phyloP scores from a whole-genome alignment of 2,888 invertebrate genomes.

The Chrysina gloriosa region DNA sequence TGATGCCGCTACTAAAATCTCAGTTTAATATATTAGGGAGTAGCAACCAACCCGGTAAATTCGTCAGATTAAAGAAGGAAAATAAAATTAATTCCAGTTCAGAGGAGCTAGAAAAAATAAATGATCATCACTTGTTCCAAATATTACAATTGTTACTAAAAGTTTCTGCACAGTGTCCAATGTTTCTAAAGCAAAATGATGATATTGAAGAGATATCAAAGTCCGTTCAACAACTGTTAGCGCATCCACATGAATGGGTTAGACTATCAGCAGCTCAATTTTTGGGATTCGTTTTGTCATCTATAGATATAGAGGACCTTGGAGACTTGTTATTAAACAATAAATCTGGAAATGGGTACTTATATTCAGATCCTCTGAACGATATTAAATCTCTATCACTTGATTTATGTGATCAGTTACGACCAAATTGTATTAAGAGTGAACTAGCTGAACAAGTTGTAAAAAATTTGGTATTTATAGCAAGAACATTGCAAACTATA shows the following conservation, averaged over 20 bases:
- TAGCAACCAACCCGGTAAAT: constrained; percentile 44
- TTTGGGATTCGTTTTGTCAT: constrained; percentile 76
- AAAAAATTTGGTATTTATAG: constrained; percentile 77
- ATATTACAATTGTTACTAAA: constrained; percentile 77
- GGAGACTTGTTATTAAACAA: constrained; percentile 64
- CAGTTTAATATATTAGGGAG: constrained; percentile 57
- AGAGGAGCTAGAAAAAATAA: constrained; percentile 70
- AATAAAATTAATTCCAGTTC: constrained; percentile 51
- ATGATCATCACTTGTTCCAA: constrained; percentile 82
- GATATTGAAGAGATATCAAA: constrained; percentile 72
- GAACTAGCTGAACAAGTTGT: constrained; percentile 81
- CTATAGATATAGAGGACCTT: constrained; percentile 73
- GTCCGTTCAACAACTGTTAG: constrained; percentile 77
- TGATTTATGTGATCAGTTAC: constrained; percentile 81
- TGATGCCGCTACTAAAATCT: constrained; percentile 70
- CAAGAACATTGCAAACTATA: constrained; percentile 73
- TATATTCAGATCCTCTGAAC: constrained; percentile 73
- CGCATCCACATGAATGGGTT: constrained; percentile 90
- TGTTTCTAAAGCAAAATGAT: constrained; percentile 68
- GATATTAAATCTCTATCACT: constrained; percentile 75
- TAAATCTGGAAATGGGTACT: constrained; percentile 56
- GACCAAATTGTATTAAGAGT: constrained; percentile 73
- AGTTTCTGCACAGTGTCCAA: constrained; percentile 73
- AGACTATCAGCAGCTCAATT: constrained; percentile 82
- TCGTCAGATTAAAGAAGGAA: constrained; percentile 34